Evolutionary conservation across 2,888 invertebrate species (phyloP), one percentile per base, ranked within the genome.

Genomic region (Celastrina argiolus): DNA sequence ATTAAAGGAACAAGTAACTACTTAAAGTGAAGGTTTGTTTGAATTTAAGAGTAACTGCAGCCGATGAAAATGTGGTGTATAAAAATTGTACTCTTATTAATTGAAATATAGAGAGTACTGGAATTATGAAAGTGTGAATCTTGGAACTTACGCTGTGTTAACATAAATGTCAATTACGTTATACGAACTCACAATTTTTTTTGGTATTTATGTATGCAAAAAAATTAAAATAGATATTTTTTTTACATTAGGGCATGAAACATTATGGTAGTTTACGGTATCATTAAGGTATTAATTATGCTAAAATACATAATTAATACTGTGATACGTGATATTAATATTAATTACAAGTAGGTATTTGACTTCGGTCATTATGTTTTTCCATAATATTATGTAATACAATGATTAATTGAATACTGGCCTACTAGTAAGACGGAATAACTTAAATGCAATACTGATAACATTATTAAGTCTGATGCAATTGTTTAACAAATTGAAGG

Each of bases 241-340:
- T n/a, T n/a, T n/a, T n/a, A n/a, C n/a, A n/a, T n/a, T n/a, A n/a
- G n/a, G n/a, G n/a, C n/a, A n/a, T n/a, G 22, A 51, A 51, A 22
- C 45, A 51, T 22, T 42, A 12, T 51, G 12, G n/a, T n/a, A n/a
- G n/a, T n/a, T n/a, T n/a, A n/a, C n/a, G n/a, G n/a, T n/a, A n/a
- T n/a, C n/a, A n/a, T n/a, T n/a, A n/a, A n/a, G n/a, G n/a, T n/a
- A n/a, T n/a, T n/a, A n/a, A n/a, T n/a, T n/a, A n/a, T n/a, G n/a
- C n/a, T n/a, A n/a, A n/a, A n/a, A n/a, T n/a, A n/a, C n/a, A n/a
- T n/a, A n/a, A n/a, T n/a, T n/a, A n/a, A n/a, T n/a, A n/a, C 51
- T 51, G n/a, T 51, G 18, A 12, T 51, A 51, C 51, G 51, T 51
- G 22, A 51, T 51, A 51, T 51, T 51, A 22, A 51, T 51, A 51